These are phyloP conservation scores for Campaea margaritaria DNA, from an alignment of 2,888 invertebrate species.

Conservation along the genomic window DNA sequence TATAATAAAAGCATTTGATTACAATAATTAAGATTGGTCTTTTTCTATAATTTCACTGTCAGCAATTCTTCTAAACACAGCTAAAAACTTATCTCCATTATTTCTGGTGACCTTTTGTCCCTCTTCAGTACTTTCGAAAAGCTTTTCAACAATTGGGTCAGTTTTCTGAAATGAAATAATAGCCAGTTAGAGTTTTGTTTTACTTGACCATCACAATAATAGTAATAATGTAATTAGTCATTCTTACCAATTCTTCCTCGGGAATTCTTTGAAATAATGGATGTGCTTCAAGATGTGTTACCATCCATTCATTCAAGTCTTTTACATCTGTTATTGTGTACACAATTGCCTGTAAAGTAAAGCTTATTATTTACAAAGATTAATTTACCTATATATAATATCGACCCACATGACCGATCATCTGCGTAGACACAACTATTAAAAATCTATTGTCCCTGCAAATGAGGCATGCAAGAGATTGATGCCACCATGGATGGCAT, in stretches of 20 bases:
- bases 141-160: slow-evolving; percentile 95
- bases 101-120: slow-evolving; percentile 99
- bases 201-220: not conserved
- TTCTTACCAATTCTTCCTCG: slow-evolving; percentile 90
- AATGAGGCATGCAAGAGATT: too few relatives aligned
- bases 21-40: slow-evolving; percentile 28
- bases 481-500: too few relatives aligned
- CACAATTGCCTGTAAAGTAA: slow-evolving; percentile 89
- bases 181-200: not conserved
- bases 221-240: not conserved
- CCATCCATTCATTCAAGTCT: slow-evolving; percentile 99
- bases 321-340: slow-evolving; percentile 99
- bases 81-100: slow-evolving; percentile 96
- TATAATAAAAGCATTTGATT: slow-evolving; percentile 10
- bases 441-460: too few relatives aligned
- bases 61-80: slow-evolving; percentile 91
- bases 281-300: slow-evolving; percentile 94
- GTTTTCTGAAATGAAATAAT: slow-evolving; percentile 83
- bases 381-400: too few relatives aligned
- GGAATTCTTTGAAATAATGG: slow-evolving; percentile 92
- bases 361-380: too few relatives aligned
- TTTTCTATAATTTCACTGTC: slow-evolving; percentile 46
- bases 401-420: too few relatives aligned
- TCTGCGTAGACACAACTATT: too few relatives aligned
- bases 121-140: slow-evolving; percentile 98